phyloP scores from a whole-genome alignment of 2,797 vertebrate species.

The Amphiprion clarkii region DNA sequence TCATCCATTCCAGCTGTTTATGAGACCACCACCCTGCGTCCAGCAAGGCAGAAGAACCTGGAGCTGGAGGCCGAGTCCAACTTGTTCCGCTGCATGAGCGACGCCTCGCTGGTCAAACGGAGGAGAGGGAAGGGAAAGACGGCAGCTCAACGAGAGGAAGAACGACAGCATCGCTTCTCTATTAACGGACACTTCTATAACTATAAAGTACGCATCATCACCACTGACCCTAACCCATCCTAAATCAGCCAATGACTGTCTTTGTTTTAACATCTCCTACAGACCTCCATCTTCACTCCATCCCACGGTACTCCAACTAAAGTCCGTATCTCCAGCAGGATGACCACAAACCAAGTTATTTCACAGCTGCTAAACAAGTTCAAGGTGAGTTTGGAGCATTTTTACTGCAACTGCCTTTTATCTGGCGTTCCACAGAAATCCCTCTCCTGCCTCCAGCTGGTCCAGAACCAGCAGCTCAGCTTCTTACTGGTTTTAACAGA shows the following conservation, averaged over 20 bases:
- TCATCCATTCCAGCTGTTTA: conserved; percentile 57
- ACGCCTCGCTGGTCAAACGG: conserved; percentile 85
- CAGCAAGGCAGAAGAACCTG: conserved; percentile 59
- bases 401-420: too few species aligned
- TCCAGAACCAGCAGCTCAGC: too few species aligned
- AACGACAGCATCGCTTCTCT: conserved; percentile 89
- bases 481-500: too few species aligned
- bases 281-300: conserved; percentile 96
- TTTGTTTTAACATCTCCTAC: background rate
- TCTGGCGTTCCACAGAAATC: too few species aligned
- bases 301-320: conserved; percentile 91
- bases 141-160: conserved; percentile 73
- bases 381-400: conserved; percentile 85
- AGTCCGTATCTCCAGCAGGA: conserved; percentile 89
- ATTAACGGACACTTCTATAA: conserved; percentile 97
- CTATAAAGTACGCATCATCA: conserved; percentile 76
- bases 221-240: too few species aligned
- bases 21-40: conserved; percentile 83
- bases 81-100: conserved; percentile 89
- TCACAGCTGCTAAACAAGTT: conserved; percentile 93
- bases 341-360: conserved; percentile 93
- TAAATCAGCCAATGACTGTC: background rate
- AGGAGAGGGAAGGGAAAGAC: conserved; percentile 77
- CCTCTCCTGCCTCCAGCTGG: too few species aligned
- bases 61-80: conserved; percentile 82